Evolutionary conservation across 2,113 vertebrate genomes (phyloP), one percentile per base, ranked within the genome.

Genomic region (Sarotherodon lohbergeri): DNA sequence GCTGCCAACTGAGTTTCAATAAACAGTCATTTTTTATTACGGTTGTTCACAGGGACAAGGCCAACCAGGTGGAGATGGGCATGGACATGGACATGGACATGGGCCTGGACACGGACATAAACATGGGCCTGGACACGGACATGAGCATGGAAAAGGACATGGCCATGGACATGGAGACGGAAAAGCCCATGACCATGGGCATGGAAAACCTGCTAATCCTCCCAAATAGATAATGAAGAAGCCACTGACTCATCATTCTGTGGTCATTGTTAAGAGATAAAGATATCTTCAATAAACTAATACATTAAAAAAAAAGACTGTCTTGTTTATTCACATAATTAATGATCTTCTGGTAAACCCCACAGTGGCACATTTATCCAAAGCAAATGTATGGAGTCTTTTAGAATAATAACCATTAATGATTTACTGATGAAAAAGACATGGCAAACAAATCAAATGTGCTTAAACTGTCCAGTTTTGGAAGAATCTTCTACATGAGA

Each of bases 211-310:
- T 0, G 3, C 59, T 63, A 16, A 16, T 63, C 16, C 29, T 19
- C 59, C 59, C 59, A 63, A 63, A 34, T 63, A 63, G 59, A 61
- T 61, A 61, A 61, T 61, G 5, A 61, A 61, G 14, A 61, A 17
- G 27, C 27, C 27, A 27, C 27, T 61, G 57, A 61, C 56, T 59
- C 57, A 32, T 61, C 57, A 32, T 29, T 83, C 29, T 63, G 32
- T 80, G 14, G 17, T 81, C 55, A 56, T 10, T 88, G n/a, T 81
- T 36, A 29, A 63, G 17, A 82, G 48, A 86, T 16, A 19, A 83
- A 55, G 36, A 36, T 10, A 82, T 63, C 7, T 48, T 7, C 4
- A 86, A 83, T 82, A 89, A 90, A 91, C 4, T 14, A 16, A 79
- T 82, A 4, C 4, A 19, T 4, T 66, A 84, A 83, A 56, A 41